Evolutionary conservation across 2,888 invertebrate genomes (phyloP).

Genomic region (Aphodius sticticus): DNA sequence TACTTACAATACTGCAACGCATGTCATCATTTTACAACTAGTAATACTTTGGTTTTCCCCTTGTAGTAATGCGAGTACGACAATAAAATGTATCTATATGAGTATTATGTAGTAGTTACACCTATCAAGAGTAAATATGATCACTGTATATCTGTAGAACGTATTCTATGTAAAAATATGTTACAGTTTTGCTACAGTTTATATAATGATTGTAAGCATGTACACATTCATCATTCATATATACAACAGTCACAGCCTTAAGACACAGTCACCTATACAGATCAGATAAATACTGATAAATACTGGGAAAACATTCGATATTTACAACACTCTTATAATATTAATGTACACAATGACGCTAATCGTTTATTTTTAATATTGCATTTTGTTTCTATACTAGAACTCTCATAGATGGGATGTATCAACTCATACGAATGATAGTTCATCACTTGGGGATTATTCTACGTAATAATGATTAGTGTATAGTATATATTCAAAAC

Average conservation of each 20-base stretch:
- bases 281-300: not conserved
- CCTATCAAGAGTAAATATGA: too few relatives aligned
- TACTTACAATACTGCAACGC: not conserved
- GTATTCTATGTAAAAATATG: too few relatives aligned
- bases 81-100: not conserved
- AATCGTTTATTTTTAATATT: too few relatives aligned
- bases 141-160: too few relatives aligned
- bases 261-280: not conserved
- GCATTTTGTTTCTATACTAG: too few relatives aligned
- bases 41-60: conserved; percentile 4
- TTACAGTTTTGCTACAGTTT: not conserved
- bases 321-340: not conserved
- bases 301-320: not conserved
- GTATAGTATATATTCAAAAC: too few relatives aligned
- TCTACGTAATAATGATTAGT: too few relatives aligned
- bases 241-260: not conserved
- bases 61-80: not conserved
- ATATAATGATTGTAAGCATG: not conserved
- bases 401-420: too few relatives aligned
- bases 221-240: not conserved
- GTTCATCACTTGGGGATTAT: too few relatives aligned
- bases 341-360: too few relatives aligned
- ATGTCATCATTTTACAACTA: not conserved
- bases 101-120: not conserved
- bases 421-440: too few relatives aligned